Conservation (phyloP, 2,888 invertebrate species). For the Tortricodes alternella region DNA sequence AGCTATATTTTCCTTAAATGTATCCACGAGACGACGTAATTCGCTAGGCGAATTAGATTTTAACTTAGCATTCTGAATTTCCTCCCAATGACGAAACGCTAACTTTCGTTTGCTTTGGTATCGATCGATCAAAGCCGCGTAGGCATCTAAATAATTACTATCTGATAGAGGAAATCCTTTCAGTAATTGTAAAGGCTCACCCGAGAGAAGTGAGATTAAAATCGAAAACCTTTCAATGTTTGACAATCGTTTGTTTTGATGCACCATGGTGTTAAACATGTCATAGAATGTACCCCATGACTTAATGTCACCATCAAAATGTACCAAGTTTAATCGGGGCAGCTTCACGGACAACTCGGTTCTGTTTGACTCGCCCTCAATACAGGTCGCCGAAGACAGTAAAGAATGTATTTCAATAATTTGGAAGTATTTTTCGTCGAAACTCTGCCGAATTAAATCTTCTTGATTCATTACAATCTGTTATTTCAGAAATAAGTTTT, state of each 20-base stretch:
- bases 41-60: not conserved
- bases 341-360: not conserved
- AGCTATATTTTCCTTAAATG: slow-evolving; percentile 5
- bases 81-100: slow-evolving; percentile 2
- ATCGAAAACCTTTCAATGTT: not conserved
- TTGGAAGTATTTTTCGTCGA: not conserved
- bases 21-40: not conserved
- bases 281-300: not conserved
- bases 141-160: not conserved
- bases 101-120: slow-evolving; percentile 1
- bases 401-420: not conserved
- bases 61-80: not conserved
- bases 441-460: not conserved
- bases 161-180: slow-evolving; percentile 1
- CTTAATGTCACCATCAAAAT: not conserved
- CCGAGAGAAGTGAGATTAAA: slow-evolving; percentile 2
- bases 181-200: not conserved
- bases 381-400: not conserved
- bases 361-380: not conserved
- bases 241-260: not conserved
- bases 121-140: slow-evolving; percentile 3
- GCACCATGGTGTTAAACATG: slow-evolving; percentile 5
- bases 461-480: not conserved
- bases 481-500: not conserved
- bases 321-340: not conserved